Evolutionary conservation across 2,888 invertebrate species (phyloP).

Genomic region (Harpalus rubripes): DNA sequence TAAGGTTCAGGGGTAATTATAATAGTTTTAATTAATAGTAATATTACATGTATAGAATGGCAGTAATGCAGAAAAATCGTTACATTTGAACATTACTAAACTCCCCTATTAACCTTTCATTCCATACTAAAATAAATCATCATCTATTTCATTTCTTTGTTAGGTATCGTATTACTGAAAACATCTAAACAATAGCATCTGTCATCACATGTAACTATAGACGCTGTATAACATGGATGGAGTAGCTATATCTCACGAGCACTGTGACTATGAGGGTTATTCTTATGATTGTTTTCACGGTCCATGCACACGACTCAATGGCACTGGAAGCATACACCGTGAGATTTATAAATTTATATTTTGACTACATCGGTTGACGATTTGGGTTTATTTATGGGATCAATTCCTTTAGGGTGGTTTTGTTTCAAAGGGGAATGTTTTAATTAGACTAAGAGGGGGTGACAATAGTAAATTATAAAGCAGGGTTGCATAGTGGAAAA

Average conservation of each 20-base stretch:
- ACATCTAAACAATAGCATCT: slow-evolving; percentile 36
- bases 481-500: too few species aligned
- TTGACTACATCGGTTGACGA: slow-evolving; percentile 77
- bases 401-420: slow-evolving; percentile 44
- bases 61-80: too few species aligned
- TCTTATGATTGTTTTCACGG: slow-evolving; percentile 65
- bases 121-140: too few species aligned
- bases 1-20: too few species aligned
- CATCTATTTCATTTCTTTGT: not conserved
- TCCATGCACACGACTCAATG: slow-evolving; percentile 23
- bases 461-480: too few species aligned
- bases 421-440: slow-evolving; percentile 10
- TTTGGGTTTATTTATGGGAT: slow-evolving; percentile 74
- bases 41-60: too few species aligned
- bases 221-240: not conserved
- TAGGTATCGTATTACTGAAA: slow-evolving; percentile 22
- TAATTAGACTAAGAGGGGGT: not conserved
- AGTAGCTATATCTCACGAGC: not conserved
- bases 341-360: slow-evolving; percentile 79
- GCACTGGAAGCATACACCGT: slow-evolving; percentile 71
- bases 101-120: too few species aligned
- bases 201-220: slow-evolving; percentile 15
- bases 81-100: too few species aligned
- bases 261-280: slow-evolving; percentile 5
- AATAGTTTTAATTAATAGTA: too few species aligned